Base-by-base conservation (phyloP, 2,888 invertebrate species). In the Hemithea aestivaria region DNA sequence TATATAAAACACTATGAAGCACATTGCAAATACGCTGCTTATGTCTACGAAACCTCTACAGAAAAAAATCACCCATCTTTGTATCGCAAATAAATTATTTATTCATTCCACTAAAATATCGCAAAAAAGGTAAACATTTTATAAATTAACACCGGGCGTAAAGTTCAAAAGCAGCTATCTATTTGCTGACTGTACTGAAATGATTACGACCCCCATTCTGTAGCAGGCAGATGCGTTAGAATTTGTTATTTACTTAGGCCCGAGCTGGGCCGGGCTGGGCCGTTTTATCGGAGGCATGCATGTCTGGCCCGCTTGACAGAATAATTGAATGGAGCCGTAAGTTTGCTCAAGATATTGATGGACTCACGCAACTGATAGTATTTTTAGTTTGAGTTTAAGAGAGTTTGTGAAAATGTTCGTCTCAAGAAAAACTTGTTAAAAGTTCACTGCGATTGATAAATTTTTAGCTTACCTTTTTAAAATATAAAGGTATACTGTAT, bases 161-260 rank as follows among this genome's bases (percentile, higher is more conserved):
- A 35, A 42, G 39, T 48, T 48, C 34, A 52, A 39, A 52, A 46
- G 46, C 41, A 47, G 35, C 41, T 42, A 34, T 45, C 56, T 53
- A 57, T 61, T 55, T 56, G 51, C 59, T 45, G 45, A 44, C 40
- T 49, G 48, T 62, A 61, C 44, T 36, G 29, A 24, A 45, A 45
- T 53, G 63, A 65, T 66, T 66, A 65, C 53, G 56, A 62, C 46
- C 55, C 43, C 48, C 44, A 47, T 51, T 43, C 45, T 46, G 35
- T 42, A 37, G 41, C 36, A 54, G 61, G 77, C 84, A 84, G 84
- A 84, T 84, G 84, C 77, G 77, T 63, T 68, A 61, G 60, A 65
- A 60, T 56, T 57, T 56, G 54, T 45, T 82, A 76, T 84, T 84
- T 84, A 69, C 77, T 80, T 83, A 84, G 84, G 84, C 73, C 67